A percentile compares a stretch with the other conserved stretches of the same genome.
phyloP scores from a whole-genome alignment of 2,888 invertebrate species.

The Caradrina clavipalpis region DNA sequence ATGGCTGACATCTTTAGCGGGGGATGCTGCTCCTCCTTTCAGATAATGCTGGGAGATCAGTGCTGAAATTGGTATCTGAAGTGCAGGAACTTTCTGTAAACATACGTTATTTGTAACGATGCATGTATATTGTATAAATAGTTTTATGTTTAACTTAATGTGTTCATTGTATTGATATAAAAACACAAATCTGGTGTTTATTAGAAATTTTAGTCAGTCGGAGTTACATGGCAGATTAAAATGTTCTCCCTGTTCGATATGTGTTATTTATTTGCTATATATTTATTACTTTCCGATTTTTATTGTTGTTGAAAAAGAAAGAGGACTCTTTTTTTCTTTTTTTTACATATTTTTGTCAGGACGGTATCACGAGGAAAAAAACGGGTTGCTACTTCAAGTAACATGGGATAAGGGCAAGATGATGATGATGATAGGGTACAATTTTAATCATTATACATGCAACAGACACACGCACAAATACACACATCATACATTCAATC shows the following conservation, averaged over 20 bases:
- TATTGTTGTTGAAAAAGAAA: neutral
- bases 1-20: slow-evolving; percentile 73
- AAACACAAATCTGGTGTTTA: too few species aligned
- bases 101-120: neutral
- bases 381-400: too few species aligned
- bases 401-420: too few species aligned
- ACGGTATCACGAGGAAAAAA: too few species aligned
- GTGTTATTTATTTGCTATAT: neutral
- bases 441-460: too few species aligned
- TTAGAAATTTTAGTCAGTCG: too few species aligned
- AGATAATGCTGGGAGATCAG: slow-evolving; percentile 65
- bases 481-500: slow-evolving; percentile 1
- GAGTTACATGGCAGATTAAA: too few species aligned
- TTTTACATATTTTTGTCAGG: too few species aligned
- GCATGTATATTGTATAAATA: neutral
- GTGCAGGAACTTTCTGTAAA: slow-evolving; percentile 2
- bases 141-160: neutral
- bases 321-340: too few species aligned
- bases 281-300: neutral
- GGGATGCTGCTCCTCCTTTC: slow-evolving; percentile 65
- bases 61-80: slow-evolving; percentile 34
- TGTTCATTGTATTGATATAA: too few species aligned
- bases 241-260: neutral
- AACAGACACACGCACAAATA: too few species aligned
- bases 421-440: too few species aligned